Percentiles rank a stretch among this genome's conserved stretches.
Conservation (phyloP, 2,113 vertebrate genomes). For the Calonectris borealis region DNA sequence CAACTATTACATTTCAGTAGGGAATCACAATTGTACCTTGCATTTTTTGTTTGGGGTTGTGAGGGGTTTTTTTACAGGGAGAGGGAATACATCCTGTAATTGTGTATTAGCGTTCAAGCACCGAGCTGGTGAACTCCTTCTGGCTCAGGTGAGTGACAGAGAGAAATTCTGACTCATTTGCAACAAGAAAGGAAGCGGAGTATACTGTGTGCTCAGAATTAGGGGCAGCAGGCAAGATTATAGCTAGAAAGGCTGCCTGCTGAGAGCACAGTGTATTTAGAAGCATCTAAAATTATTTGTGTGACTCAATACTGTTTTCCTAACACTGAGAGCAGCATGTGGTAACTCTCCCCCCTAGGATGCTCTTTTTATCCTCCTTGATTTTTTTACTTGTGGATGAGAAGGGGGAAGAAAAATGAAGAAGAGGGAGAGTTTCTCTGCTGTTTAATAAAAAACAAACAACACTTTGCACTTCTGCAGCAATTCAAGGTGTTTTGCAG, state of each 20-base stretch:
- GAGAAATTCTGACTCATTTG: conserved; percentile 22
- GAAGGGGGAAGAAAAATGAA: background rate
- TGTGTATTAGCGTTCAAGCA: background rate
- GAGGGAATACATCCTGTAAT: background rate
- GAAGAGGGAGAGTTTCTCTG: background rate
- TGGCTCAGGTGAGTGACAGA: conserved; percentile 11
- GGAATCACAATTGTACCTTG: background rate
- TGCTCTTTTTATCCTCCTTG: conserved; percentile 41
- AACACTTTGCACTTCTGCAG: background rate
- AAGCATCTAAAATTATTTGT: conserved; percentile 56
- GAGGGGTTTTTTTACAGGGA: background rate
- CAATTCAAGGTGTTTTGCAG: background rate
- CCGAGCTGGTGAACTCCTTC: background rate
- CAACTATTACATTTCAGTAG: background rate
- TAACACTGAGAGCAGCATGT: conserved; percentile 37
- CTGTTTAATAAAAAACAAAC: background rate
- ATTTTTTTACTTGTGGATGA: background rate
- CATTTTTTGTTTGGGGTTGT: background rate
- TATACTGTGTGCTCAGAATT: background rate
- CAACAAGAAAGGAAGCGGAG: background rate
- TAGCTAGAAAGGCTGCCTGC: conserved; percentile 38
- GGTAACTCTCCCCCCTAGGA: conserved; percentile 39
- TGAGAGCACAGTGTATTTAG: conserved; percentile 43
- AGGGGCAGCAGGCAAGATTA: conserved; percentile 20
- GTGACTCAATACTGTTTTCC: conserved; percentile 52